Evolutionary conservation across 2,888 invertebrate genomes (phyloP).

Genomic region (Scaptomyza reducta): DNA sequence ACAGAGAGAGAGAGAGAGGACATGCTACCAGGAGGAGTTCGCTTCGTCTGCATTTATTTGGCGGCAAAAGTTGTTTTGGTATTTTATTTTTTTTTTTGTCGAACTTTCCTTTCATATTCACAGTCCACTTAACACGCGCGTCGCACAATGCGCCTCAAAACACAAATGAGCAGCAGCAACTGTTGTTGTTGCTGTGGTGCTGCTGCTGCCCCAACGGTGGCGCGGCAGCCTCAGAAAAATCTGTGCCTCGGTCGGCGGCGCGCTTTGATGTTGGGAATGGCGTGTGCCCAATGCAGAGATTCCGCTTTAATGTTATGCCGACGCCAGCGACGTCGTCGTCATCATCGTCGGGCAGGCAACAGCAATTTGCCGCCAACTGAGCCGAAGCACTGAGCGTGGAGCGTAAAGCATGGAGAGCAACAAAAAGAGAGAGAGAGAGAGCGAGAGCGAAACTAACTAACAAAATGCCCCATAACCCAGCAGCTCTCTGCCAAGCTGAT

Average conservation of each 20-base stretch:
- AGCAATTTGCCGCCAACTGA: conserved; percentile 77
- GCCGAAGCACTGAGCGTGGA: conserved; percentile 53
- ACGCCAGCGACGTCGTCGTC: conserved; percentile 58
- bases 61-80: conserved; percentile 65
- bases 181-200: conserved; percentile 18
- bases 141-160: conserved; percentile 80
- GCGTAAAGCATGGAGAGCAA: conserved; percentile 53
- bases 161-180: conserved; percentile 72
- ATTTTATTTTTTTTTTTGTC: conserved; percentile 26
- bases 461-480: conserved; percentile 26
- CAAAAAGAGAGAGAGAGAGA: conserved; percentile 25
- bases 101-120: conserved; percentile 81
- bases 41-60: conserved; percentile 68
- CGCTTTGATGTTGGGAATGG: conserved; percentile 83
- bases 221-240: conserved; percentile 84
- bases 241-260: conserved; percentile 82
- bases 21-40: conserved; percentile 36
- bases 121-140: conserved; percentile 82
- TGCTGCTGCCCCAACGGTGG: conserved; percentile 81
- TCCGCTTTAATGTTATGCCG: conserved; percentile 82
- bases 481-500: conserved; percentile 11
- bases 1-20: not conserved
- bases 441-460: conserved; percentile 31
- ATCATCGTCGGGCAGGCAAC: conserved; percentile 64
- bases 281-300: conserved; percentile 84